Conservation (phyloP, 2,797 vertebrate genomes). For the Alfaro cultratus region DNA sequence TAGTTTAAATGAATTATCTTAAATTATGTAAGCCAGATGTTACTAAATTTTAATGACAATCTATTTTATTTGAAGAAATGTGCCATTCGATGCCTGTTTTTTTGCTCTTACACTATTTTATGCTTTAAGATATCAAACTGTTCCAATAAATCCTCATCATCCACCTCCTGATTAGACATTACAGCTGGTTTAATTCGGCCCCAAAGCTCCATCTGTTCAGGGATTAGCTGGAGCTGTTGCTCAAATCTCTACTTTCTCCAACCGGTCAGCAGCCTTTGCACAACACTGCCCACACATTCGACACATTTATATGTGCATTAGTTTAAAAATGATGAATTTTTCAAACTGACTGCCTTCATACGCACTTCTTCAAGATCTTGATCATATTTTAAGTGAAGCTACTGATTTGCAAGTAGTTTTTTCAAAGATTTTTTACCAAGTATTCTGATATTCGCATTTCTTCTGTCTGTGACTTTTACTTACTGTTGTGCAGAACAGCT, state of each 20-base stretch:
- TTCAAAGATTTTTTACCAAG: too few relatives aligned
- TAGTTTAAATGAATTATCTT: not conserved
- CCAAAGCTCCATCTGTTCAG: conserved; percentile 63
- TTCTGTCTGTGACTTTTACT: too few relatives aligned
- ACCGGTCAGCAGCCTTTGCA: conserved; percentile 30
- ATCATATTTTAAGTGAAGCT: too few relatives aligned
- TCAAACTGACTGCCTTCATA: too few relatives aligned
- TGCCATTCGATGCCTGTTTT: not conserved
- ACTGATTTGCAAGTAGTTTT: too few relatives aligned
- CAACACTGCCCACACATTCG: conserved; percentile 6
- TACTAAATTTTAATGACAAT: not conserved
- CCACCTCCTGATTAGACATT: conserved; percentile 58
- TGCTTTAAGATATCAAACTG: conserved; percentile 50
- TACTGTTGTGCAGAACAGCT: too few relatives aligned
- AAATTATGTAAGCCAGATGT: not conserved
- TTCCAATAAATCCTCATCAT: conserved; percentile 56
- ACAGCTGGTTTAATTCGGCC: conserved; percentile 59
- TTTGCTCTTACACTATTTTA: conserved; percentile 12
- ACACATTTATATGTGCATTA: not conserved
- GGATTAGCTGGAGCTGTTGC: conserved; percentile 61
- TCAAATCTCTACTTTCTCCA: conserved; percentile 54
- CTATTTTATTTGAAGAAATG: not conserved
- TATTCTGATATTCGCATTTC: too few relatives aligned
- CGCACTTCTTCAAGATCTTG: too few relatives aligned
- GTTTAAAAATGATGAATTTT: too few relatives aligned